These are phyloP conservation scores for Triops longicaudatus DNA, from an alignment of 1,140 invertebrate genomes.

Conservation along the genomic window DNA sequence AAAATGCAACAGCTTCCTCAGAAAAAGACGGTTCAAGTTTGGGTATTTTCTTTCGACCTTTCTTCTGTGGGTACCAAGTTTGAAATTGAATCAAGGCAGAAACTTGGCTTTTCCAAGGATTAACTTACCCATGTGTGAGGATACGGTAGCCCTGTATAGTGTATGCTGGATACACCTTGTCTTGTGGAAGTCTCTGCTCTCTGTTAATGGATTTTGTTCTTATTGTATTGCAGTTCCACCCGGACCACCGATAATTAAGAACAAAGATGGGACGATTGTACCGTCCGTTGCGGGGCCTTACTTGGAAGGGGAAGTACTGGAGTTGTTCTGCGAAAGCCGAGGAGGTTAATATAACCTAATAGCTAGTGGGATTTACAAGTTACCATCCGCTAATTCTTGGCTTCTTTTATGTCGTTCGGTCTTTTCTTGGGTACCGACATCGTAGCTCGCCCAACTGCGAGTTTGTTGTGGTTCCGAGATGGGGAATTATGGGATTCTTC, in stretches of 20 bases:
- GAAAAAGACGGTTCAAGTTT: no score
- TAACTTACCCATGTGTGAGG: neutral
- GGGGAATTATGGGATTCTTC: conserved; percentile 27
- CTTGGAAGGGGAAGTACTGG: conserved; percentile 25
- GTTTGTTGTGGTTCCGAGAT: conserved; percentile 26
- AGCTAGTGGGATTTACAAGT: neutral
- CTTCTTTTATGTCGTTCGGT: neutral
- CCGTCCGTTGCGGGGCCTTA: conserved; percentile 26
- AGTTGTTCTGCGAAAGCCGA: conserved; percentile 23
- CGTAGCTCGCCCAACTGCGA: conserved; percentile 16
- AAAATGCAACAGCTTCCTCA: no score
- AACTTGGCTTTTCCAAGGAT: neutral
- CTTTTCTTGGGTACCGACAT: neutral
- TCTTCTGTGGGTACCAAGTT: no score
- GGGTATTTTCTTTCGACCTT: no score
- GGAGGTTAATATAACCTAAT: conserved; percentile 22
- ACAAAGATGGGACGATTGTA: conserved; percentile 21
- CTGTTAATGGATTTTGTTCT: neutral
- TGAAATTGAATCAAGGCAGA: neutral
- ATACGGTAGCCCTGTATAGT: no score
- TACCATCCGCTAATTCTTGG: neutral
- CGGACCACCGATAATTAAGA: conserved; percentile 18
- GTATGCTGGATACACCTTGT: no score
- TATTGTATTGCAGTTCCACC: conserved; percentile 26
- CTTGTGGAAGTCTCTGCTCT: neutral